Evolutionary conservation across 53 echinoderm and acorn worm species (phyloP), one percentile per base, ranked within the genome.

Genomic region (Antedon mediterranea): DNA sequence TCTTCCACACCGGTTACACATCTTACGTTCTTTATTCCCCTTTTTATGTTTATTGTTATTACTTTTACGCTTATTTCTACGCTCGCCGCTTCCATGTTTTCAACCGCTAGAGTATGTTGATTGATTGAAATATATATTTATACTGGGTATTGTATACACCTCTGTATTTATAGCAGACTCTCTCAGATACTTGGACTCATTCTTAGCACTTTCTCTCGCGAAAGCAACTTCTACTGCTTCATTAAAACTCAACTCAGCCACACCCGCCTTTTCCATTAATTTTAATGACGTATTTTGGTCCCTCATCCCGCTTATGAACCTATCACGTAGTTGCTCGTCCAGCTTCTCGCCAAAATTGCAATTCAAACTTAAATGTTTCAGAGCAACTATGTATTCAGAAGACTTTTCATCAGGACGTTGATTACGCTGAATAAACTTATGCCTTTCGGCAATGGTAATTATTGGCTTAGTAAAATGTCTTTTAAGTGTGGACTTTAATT

Each of bases 281-380:
- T n/a, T n/a, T n/a, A 87, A 28, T 6, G 84, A 84, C 31, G 84
- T 73, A 8, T 37, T 37, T 37, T 37, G 37, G 37, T 37, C 37
- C 11, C 37, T 37, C 37, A 37, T 37, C 37, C 78, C 82, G 72
- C 86, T 82, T 28, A 82, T 86, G 72, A 86, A 86, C 18, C 86
- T 43, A 71, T 82, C 86, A 27, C 82, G 23, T 7, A 83, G 28
- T n/a, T 87, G 74, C 76, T 87, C 83, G 37, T 86, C 78, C 43
- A 86, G 34, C 37, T 82, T 86, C 29, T 83, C 87, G 9, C 83
- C 79, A 30, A 79, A 79, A 0, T 83, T 28, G 73, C 86, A 81
- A 43, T 85, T 71, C 23, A 85, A 31, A 30, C 42, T 77, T 32
- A 85, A 57, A 6, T 85, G 80, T 33, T 81, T 85, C 18, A 85